Percentiles rank a stretch among this genome's conserved stretches.
Evolutionary conservation across 2,797 vertebrate genomes (phyloP).

Genomic region (Fringilla coelebs): DNA sequence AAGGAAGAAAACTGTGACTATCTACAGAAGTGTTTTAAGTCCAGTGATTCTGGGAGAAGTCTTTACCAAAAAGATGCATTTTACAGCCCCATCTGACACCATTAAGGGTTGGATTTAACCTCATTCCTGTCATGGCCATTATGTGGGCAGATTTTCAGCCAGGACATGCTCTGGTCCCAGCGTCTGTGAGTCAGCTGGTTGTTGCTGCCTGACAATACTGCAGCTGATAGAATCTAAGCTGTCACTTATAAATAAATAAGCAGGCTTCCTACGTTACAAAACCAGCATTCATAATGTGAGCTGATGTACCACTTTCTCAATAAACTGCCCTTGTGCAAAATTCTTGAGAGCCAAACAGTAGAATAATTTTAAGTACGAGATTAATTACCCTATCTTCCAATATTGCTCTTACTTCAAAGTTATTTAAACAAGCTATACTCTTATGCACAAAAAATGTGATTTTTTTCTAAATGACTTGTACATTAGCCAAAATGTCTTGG

Average conservation of each 20-base stretch:
- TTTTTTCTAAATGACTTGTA: not conserved
- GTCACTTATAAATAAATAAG: conserved; percentile 53
- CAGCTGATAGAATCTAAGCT: not conserved
- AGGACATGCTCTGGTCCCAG: not conserved
- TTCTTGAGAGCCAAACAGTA: not conserved
- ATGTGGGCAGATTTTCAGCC: not conserved
- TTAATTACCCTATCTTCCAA: not conserved
- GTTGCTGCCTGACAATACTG: not conserved
- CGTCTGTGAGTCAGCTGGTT: not conserved
- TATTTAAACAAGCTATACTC: not conserved
- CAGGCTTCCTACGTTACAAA: not conserved
- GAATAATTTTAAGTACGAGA: not conserved
- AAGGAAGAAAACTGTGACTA: not conserved
- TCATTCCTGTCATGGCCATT: not conserved
- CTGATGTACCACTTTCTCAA: not conserved
- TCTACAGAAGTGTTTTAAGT: not conserved
- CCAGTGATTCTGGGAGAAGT: not conserved
- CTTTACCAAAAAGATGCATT: not conserved
- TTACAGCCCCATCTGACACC: not conserved
- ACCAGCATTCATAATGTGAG: not conserved
- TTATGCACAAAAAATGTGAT: not conserved
- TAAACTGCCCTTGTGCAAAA: not conserved
- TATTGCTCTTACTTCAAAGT: not conserved
- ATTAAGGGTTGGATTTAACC: not conserved
- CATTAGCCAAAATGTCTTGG: not conserved